These are phyloP conservation scores for Hippocampus guttulatus DNA, from an alignment of 2,113 vertebrate species.

Conservation along the genomic window DNA sequence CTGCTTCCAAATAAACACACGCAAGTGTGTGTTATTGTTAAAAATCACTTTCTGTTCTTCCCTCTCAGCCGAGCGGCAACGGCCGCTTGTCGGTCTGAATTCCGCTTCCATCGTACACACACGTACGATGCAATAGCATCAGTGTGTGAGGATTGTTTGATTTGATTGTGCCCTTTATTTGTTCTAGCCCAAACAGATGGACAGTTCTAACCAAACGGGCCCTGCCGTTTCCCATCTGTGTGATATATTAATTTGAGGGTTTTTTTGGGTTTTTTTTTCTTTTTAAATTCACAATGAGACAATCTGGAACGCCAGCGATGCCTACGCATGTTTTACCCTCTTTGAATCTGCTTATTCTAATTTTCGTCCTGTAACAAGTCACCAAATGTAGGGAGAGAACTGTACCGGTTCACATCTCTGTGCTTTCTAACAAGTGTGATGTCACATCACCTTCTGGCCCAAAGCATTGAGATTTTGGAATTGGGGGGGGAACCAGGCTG, in stretches of 20 bases:
- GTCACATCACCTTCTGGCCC: too few species aligned
- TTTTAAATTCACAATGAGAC: slow-evolving; percentile 67
- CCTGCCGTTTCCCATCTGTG: slow-evolving; percentile 69
- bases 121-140: slow-evolving; percentile 35
- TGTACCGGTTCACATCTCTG: too few species aligned
- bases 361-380: slow-evolving; percentile 7
- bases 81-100: slow-evolving; percentile 46
- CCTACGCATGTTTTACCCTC: slow-evolving; percentile 13
- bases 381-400: too few species aligned
- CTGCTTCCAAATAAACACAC: background rate
- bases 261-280: slow-evolving; percentile 41
- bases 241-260: slow-evolving; percentile 69
- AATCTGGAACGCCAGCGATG: slow-evolving; percentile 41
- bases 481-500: too few species aligned
- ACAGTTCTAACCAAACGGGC: slow-evolving; percentile 68
- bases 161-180: slow-evolving; percentile 58
- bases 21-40: background rate
- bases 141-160: slow-evolving; percentile 54
- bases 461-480: too few species aligned
- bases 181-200: slow-evolving; percentile 54
- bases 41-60: background rate
- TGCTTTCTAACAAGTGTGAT: too few species aligned
- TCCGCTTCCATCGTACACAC: slow-evolving; percentile 33
- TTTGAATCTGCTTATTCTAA: slow-evolving; percentile 1
- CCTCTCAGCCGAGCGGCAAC: background rate